Evolutionary conservation across 2,797 vertebrate genomes (phyloP), one percentile per base, ranked within the genome.

Genomic region (Betta splendens): DNA sequence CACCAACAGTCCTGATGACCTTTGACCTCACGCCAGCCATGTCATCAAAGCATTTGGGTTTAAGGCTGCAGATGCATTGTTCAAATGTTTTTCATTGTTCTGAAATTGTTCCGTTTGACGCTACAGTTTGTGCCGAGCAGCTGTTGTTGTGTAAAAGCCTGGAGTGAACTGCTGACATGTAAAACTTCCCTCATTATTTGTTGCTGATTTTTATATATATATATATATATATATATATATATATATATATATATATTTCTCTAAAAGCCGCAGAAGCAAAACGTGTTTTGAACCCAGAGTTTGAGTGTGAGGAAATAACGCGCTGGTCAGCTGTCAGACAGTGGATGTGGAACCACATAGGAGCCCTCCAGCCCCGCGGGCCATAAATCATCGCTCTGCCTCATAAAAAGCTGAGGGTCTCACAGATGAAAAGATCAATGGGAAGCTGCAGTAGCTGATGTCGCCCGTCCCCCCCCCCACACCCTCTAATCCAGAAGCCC

Each of bases 11-110:
- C 53, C 56, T 37, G 49, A 59, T 75, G 77, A 81, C 77, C 78
- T 84, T 82, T 85, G 79, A 83, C 80, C 81, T 82, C 79, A 88
- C 83, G 84, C 84, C 40, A 56, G 60, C 69, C 80, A 75, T 81
- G 29, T 31, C 83, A 83, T 73, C 77, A 35, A 39, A 66, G 31
- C 62, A 48, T 45, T 48, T 46, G 56, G 55, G 52, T 67, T 80
- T 61, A 40, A 57, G 20, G 13, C 38, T 46, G 70, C 60, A 56
- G 63, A 20, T 39, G 58, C 57, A 9, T 37, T 71, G 57, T 33
- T 57, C 25, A 60, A 64, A 58, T 40, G 52, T 65, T 46, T 13
- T n/a, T 21, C 13, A 20, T 32, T 55, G 44, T 59, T 29, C 11
- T 66, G 15, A 33, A 3, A 17, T 21, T 51, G 26, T 55, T 31